Base-by-base conservation (phyloP, 2,888 invertebrate genomes). In the Limnephilus auricula region DNA sequence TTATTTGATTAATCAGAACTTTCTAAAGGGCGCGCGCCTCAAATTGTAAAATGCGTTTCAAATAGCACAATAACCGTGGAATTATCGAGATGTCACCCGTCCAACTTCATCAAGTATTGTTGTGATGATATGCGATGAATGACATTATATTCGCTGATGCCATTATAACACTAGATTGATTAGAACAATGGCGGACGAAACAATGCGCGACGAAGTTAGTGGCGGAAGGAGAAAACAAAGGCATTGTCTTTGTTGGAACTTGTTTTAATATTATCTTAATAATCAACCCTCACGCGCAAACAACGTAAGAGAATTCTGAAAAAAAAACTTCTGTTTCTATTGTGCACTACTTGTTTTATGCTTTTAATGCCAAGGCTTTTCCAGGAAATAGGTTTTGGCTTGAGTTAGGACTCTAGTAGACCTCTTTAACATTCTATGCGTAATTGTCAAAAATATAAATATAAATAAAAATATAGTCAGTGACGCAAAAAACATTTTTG, bases 201-300 rank as follows among this genome's bases (percentile, higher is more conserved):
- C 87, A 87, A 87, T 87, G 87, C 87, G 65, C 18, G 18, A 12
- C 32, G 87, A 87, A 87, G 65, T 65, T 87, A 18, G 31, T 45
- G 50, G 65, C 30, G 65, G 65, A 34, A 85, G 85, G 40, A 45
- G 87, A 31, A 65, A 32, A 45, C 50, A 30, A 34, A 85, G 87
- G 87, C 87, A 40, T 85, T 87, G 87, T 65, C 87, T 87, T 85
- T 87, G 87, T 32, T 87, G 30, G 31, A 50, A 87, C 65, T 87
- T 87, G 65, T 40, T 85, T 30, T 82, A 65, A 65, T 65, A 65
- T 65, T 65, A 65, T 65, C 65, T 65, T 65, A 65, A 65, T 65
- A 65, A 65, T n/a, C 65, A 65, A 65, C 65, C 65, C 65, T 65
- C 65, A 65, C 25, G 65, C 65, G 65, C 25, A n/a, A 65, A 65